A percentile compares a stretch with the other conserved stretches of the same genome.
Evolutionary conservation across 1,140 invertebrate genomes (phyloP).

Genomic region (Drosophila baimaii): DNA sequence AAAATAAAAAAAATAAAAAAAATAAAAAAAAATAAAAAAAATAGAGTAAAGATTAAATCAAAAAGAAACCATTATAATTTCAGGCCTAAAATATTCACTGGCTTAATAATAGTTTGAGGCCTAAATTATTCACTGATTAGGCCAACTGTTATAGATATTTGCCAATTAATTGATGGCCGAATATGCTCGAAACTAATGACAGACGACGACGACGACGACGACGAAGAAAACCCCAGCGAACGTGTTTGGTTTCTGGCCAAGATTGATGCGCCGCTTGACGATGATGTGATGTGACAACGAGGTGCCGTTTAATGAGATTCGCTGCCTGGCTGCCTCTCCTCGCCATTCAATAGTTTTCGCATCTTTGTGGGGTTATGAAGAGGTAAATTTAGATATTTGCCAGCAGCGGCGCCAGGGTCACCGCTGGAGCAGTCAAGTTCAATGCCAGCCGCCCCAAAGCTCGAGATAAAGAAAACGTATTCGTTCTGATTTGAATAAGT

Average conservation of each 20-base stretch:
- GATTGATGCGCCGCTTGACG: conserved; percentile 26
- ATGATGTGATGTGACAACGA: conserved; percentile 13
- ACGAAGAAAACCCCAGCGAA: conserved; percentile 52
- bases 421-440: conserved; percentile 64
- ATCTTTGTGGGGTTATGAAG: conserved; percentile 4
- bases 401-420: conserved; percentile 25
- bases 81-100: no score
- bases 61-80: no score
- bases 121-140: conserved; percentile 21
- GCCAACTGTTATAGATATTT: conserved; percentile 63
- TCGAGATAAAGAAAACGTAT: conserved; percentile 19
- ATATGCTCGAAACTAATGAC: conserved; percentile 28
- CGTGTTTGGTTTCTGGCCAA: conserved; percentile 40
- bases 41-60: no score
- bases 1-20: no score
- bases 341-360: conserved; percentile 50
- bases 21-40: no score
- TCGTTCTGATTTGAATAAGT: conserved; percentile 77
- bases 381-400: conserved; percentile 47
- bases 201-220: neutral
- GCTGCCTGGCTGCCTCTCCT: conserved; percentile 1
- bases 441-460: conserved; percentile 50
- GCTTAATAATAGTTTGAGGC: conserved; percentile 3
- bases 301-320: conserved; percentile 73
- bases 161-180: conserved; percentile 65